Conservation (phyloP, 2,113 vertebrate species). For the Bostrychus sinensis region DNA sequence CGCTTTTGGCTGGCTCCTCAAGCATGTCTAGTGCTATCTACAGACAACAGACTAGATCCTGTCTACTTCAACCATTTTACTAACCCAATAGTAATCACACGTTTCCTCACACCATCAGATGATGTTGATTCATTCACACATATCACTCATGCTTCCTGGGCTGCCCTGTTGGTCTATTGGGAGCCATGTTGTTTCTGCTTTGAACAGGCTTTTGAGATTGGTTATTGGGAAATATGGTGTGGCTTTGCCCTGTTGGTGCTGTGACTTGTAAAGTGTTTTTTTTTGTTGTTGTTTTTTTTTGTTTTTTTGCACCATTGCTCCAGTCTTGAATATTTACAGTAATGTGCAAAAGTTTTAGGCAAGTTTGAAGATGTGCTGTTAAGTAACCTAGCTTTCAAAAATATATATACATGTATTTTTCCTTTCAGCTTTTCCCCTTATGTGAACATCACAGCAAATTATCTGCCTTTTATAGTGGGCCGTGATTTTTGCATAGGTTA, state of each 20-base stretch:
- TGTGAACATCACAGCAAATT: too few relatives aligned
- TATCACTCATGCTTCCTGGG: slow-evolving; percentile 69
- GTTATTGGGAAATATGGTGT: slow-evolving; percentile 46
- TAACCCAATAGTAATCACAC: slow-evolving; percentile 42
- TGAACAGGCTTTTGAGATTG: slow-evolving; percentile 51
- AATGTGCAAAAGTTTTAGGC: slow-evolving; percentile 4
- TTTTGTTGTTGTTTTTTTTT: too few relatives aligned
- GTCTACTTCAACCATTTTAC: slow-evolving; percentile 61
- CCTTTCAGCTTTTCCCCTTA: too few relatives aligned
- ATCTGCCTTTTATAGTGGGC: too few relatives aligned
- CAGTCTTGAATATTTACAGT: slow-evolving; percentile 10
- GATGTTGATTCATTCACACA: slow-evolving; percentile 52
- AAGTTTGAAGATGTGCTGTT: too few relatives aligned
- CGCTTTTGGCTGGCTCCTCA: slow-evolving; percentile 68
- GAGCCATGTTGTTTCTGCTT: slow-evolving; percentile 54
- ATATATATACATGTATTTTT: too few relatives aligned
- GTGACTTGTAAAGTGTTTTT: slow-evolving; percentile 61
- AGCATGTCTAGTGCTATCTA: slow-evolving; percentile 67
- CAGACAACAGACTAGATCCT: slow-evolving; percentile 64
- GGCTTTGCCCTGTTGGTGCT: slow-evolving; percentile 65
- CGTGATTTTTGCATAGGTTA: too few relatives aligned
- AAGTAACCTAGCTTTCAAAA: too few relatives aligned
- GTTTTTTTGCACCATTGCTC: too few relatives aligned
- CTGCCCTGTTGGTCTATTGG: slow-evolving; percentile 61
- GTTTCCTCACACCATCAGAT: slow-evolving; percentile 44